phyloP scores from a whole-genome alignment of 2,888 invertebrate genomes.

The Scaeva pyrastri region DNA sequence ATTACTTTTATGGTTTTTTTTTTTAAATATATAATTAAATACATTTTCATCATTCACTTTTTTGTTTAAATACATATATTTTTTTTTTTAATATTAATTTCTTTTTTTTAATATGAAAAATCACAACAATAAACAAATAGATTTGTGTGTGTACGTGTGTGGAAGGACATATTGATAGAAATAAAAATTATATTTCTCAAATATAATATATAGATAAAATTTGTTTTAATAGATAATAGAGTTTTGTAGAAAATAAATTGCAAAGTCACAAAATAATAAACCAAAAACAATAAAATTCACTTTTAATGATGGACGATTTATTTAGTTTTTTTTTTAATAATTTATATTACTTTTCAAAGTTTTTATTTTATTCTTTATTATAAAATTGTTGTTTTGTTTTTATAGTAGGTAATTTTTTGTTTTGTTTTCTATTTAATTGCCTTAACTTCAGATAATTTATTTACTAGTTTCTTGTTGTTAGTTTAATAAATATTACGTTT shows the following conservation, averaged over 20 bases:
- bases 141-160: slow-evolving; percentile 65
- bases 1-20: slow-evolving; percentile 44
- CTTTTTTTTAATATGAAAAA: slow-evolving; percentile 55
- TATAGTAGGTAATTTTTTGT: too few species aligned
- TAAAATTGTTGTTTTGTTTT: slow-evolving; percentile 61
- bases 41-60: slow-evolving; percentile 51
- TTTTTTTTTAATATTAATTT: slow-evolving; percentile 36
- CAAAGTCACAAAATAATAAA: slow-evolving; percentile 65
- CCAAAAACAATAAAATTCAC: slow-evolving; percentile 73
- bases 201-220: slow-evolving; percentile 41
- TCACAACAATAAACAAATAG: slow-evolving; percentile 76
- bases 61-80: slow-evolving; percentile 60
- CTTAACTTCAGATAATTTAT: slow-evolving; percentile 66
- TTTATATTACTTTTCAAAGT: slow-evolving; percentile 52
- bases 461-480: slow-evolving; percentile 60
- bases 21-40: slow-evolving; percentile 63
- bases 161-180: slow-evolving; percentile 73
- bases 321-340: slow-evolving; percentile 49
- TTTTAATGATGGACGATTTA: slow-evolving; percentile 75
- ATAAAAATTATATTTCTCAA: slow-evolving; percentile 66
- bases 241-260: slow-evolving; percentile 64
- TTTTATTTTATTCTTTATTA: slow-evolving; percentile 59
- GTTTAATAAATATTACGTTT: slow-evolving; percentile 73
- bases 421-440: slow-evolving; percentile 21
- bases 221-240: too few species aligned